phyloP scores from a whole-genome alignment of 1,140 invertebrate species.

The Drosophila trapezifrons region DNA sequence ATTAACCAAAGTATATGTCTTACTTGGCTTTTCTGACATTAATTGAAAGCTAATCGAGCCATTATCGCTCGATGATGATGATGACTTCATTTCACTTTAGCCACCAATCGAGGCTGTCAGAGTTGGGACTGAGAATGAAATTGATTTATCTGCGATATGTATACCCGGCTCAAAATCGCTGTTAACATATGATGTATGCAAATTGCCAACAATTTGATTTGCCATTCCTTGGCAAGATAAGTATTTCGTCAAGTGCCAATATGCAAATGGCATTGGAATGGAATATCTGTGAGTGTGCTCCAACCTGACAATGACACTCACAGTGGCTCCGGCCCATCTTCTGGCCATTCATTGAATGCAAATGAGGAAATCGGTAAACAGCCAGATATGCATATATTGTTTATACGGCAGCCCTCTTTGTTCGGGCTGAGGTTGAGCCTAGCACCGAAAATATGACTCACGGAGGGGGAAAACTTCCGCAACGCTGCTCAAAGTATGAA shows the following conservation, averaged over 20 bases:
- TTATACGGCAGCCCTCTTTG: conserved; percentile 61
- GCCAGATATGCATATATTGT: conserved; percentile 55
- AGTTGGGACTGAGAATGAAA: conserved; percentile 23
- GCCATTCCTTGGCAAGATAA: conserved; percentile 62
- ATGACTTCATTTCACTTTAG: conserved; percentile 33
- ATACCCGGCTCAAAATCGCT: conserved; percentile 49
- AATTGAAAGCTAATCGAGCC: conserved; percentile 19
- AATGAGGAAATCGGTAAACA: conserved; percentile 63
- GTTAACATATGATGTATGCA: conserved; percentile 70
- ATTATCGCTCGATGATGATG: conserved; percentile 6
- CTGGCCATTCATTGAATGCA: conserved; percentile 72
- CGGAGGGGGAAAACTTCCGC: conserved; percentile 55
- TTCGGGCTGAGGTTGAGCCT: conserved; percentile 35
- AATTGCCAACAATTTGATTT: conserved; percentile 79
- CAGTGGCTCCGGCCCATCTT: conserved; percentile 43
- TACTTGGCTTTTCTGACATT: background rate
- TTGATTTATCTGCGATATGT: conserved; percentile 55
- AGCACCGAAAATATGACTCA: conserved; percentile 74
- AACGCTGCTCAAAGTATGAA: conserved; percentile 64
- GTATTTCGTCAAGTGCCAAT: conserved; percentile 61
- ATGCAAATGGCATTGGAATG: conserved; percentile 50
- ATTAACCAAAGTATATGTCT: background rate
- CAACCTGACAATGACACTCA: conserved; percentile 61
- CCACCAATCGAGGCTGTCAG: conserved; percentile 41
- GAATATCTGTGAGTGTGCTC: conserved; percentile 41